Percentiles rank a stretch among this genome's conserved stretches.
These are phyloP conservation scores for Apostichopus leukothele DNA, from an alignment of 53 echinoderm and acorn worm genomes.

Conservation along the genomic window DNA sequence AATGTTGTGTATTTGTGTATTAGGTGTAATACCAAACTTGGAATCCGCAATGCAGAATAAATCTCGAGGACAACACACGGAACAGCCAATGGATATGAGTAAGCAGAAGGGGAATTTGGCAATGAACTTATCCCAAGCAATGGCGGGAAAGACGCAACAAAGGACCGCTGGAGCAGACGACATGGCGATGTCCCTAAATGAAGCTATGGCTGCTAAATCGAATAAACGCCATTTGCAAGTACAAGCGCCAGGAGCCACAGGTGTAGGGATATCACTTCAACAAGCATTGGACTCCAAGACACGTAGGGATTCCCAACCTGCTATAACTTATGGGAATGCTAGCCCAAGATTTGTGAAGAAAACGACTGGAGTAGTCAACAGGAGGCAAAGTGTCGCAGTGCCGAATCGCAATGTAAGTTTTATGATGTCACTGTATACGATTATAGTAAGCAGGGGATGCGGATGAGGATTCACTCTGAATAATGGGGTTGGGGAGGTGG, in stretches of 20 bases:
- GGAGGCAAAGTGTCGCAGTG: neutral
- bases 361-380: neutral
- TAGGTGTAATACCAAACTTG: conserved; percentile 28
- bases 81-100: neutral
- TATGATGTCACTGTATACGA: neutral
- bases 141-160: conserved; percentile 36
- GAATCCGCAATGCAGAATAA: conserved; percentile 30
- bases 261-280: conserved; percentile 40
- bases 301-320: neutral
- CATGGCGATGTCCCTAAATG: conserved; percentile 44
- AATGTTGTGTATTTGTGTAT: too few species aligned
- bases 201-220: conserved; percentile 51
- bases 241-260: conserved; percentile 19
- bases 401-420: neutral
- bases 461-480: too few species aligned
- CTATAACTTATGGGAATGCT: neutral
- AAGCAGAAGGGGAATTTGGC: conserved; percentile 12
- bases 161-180: conserved; percentile 8
- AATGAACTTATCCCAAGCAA: conserved; percentile 47
- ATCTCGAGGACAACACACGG: neutral
- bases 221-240: neutral
- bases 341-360: neutral
- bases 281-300: conserved; percentile 44
- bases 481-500: too few species aligned
- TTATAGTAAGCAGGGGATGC: too few species aligned